Evolutionary conservation across 2,113 vertebrate species (phyloP).

Genomic region (Grallaria varia): DNA sequence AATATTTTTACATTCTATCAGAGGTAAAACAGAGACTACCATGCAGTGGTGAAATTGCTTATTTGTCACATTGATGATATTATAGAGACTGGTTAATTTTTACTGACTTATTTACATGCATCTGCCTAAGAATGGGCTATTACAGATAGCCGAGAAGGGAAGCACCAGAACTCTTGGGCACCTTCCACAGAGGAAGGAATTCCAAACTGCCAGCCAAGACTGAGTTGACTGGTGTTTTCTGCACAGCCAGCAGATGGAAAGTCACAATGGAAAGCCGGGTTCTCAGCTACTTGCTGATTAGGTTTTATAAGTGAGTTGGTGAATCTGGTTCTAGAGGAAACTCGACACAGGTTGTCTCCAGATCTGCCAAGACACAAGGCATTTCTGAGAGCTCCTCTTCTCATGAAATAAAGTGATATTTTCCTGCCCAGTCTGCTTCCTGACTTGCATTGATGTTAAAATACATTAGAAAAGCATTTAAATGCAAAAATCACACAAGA

Average conservation of each 20-base stretch:
- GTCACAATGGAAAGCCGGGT: neutral
- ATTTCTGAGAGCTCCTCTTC: neutral
- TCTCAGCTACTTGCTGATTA: neutral
- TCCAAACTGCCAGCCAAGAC: fast-evolving
- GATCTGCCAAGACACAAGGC: neutral
- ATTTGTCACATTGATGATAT: neutral
- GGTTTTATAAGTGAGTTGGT: neutral
- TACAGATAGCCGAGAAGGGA: neutral
- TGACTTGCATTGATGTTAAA: neutral
- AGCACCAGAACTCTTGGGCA: fast-evolving
- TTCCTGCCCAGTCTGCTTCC: neutral
- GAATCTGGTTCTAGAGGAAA: neutral
- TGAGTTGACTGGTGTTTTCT: neutral
- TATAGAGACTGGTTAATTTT: neutral
- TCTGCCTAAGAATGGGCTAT: neutral
- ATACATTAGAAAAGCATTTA: neutral
- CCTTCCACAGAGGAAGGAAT: neutral
- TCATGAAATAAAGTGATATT: neutral
- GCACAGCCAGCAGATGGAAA: neutral
- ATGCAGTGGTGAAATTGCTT: neutral
- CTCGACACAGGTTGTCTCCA: neutral
- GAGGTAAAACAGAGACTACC: neutral
- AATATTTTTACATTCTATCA: neutral
- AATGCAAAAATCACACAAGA: neutral
- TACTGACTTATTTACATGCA: neutral